These are phyloP conservation scores for Coenonympha arcania DNA, from an alignment of 2,888 invertebrate species.

Conservation along the genomic window DNA sequence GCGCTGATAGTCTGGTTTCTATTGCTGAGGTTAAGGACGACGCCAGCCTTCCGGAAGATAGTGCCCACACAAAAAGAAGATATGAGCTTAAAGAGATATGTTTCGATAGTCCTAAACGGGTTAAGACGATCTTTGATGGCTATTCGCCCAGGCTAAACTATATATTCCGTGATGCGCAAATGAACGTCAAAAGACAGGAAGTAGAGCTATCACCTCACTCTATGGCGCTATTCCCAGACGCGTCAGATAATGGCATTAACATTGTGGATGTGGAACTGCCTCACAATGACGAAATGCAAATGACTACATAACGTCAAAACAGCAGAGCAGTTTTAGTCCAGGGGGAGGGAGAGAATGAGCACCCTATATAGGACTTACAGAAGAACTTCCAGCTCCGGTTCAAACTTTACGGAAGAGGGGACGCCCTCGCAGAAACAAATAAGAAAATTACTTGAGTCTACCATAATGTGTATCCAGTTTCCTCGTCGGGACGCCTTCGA, in stretches of 20 bases:
- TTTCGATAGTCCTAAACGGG: neutral
- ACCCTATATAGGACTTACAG: too few species aligned
- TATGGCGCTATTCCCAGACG: neutral
- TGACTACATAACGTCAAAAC: conserved; percentile 12
- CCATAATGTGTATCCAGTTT: too few species aligned
- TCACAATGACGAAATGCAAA: too few species aligned
- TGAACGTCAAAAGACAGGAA: neutral
- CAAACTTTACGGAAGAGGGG: too few species aligned
- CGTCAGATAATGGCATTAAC: neutral
- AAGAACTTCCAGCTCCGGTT: too few species aligned
- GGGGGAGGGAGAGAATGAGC: neutral
- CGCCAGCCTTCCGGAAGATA: neutral
- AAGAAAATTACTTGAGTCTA: too few species aligned
- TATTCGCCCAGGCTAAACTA: neutral
- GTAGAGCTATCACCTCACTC: neutral
- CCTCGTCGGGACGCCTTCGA: too few species aligned
- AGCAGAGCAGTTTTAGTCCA: neutral
- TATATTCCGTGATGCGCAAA: neutral
- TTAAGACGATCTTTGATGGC: neutral
- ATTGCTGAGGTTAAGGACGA: neutral
- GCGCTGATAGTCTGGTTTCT: neutral
- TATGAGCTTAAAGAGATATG: neutral
- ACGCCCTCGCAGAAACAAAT: too few species aligned
- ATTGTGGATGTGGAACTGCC: neutral
- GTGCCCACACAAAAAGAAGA: neutral